phyloP scores from a whole-genome alignment of 2,888 invertebrate species.

The Unio delphinus region DNA sequence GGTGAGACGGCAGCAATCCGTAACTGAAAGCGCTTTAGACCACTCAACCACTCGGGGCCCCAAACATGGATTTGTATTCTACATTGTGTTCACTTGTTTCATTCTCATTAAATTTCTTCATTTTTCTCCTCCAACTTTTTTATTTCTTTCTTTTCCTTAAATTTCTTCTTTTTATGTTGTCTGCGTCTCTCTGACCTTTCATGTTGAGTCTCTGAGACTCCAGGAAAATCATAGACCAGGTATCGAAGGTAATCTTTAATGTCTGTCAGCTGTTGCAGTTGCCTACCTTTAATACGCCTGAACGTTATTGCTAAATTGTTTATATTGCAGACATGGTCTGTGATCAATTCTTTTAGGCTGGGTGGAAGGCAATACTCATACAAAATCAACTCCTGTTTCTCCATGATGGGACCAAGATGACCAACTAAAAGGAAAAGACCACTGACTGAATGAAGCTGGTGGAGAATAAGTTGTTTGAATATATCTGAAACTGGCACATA shows the following conservation, averaged over 20 bases:
- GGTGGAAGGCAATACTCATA: constrained; percentile 29
- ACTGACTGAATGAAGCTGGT: constrained; percentile 14
- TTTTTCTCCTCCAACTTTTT: constrained; percentile 3
- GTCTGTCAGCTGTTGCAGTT: constrained; percentile 27
- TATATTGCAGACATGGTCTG: constrained; percentile 9
- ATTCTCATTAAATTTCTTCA: background rate
- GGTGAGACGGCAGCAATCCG: no score
- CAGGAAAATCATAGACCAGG: constrained; percentile 25
- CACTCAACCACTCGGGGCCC: no score
- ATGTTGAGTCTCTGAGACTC: constrained; percentile 22
- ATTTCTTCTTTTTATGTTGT: constrained; percentile 19
- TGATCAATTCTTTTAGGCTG: constrained; percentile 10
- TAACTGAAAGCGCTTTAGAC: no score
- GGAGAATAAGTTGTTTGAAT: constrained; percentile 25
- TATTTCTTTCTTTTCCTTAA: constrained; percentile 8
- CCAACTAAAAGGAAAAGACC: constrained; percentile 28
- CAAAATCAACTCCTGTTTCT: constrained; percentile 34
- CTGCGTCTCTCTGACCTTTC: constrained; percentile 24
- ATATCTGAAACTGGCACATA: constrained; percentile 27
- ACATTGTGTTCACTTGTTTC: background rate
- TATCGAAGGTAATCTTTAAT: constrained; percentile 34
- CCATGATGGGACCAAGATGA: constrained; percentile 40
- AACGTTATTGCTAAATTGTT: constrained; percentile 17
- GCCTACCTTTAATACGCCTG: constrained; percentile 16
- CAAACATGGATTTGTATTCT: no score